These are phyloP conservation scores for Platyrinchus mystaceus DNA, from an alignment of 2,797 vertebrate genomes.

Conservation along the genomic window DNA sequence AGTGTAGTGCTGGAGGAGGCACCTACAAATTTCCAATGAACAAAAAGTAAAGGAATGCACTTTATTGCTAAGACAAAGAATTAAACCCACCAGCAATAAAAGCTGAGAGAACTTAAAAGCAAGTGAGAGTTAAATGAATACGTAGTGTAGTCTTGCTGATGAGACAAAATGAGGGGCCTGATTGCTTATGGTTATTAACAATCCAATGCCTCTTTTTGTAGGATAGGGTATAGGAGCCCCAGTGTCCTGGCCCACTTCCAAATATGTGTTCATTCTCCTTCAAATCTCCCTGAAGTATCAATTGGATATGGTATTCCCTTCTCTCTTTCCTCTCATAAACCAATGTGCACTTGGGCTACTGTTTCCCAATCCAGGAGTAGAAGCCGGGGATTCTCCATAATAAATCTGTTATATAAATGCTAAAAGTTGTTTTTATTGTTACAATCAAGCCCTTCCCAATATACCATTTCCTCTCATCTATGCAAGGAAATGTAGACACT, in stretches of 20 bases:
- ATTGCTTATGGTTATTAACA: constrained; percentile 29
- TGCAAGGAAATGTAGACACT: neutral
- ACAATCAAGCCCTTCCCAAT: neutral
- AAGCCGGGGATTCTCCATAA: neutral
- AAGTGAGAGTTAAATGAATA: neutral
- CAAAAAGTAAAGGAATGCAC: neutral
- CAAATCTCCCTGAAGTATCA: constrained; percentile 45
- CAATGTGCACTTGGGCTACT: neutral
- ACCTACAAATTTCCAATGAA: neutral
- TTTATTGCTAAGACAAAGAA: neutral
- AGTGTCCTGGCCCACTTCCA: constrained; percentile 24
- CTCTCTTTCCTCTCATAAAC: neutral
- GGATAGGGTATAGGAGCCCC: neutral
- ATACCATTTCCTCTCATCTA: neutral
- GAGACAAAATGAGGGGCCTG: neutral
- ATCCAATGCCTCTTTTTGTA: constrained; percentile 13
- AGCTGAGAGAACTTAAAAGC: neutral
- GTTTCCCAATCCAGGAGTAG: neutral
- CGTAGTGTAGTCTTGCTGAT: neutral
- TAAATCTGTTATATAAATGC: neutral
- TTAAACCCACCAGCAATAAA: neutral
- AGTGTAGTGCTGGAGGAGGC: neutral
- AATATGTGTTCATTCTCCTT: constrained; percentile 9
- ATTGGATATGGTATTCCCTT: constrained; percentile 26
- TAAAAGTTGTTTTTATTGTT: neutral